Conservation (phyloP, 1,140 invertebrate species). For the Arctopsyche grandis region DNA sequence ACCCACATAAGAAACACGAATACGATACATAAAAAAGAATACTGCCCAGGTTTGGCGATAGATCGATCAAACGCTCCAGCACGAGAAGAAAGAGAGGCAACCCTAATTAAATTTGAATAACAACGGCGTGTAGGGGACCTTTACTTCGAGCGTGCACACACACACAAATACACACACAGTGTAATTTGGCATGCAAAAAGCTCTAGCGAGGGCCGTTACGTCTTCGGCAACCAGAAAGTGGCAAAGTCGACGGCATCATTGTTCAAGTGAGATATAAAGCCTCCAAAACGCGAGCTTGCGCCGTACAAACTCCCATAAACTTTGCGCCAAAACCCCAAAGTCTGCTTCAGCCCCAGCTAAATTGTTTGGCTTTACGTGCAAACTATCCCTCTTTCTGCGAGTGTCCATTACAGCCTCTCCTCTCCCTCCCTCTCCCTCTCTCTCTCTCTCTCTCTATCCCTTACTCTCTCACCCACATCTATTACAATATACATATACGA, state of each 20-base stretch:
- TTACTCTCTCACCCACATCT: too few species aligned
- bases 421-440: too few species aligned
- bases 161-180: neutral
- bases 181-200: conserved; percentile 27
- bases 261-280: conserved; percentile 46
- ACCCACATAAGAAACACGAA: too few species aligned
- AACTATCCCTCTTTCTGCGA: conserved; percentile 31
- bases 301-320: too few species aligned
- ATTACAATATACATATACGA: too few species aligned
- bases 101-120: conserved; percentile 32
- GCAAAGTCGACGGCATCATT: conserved; percentile 41
- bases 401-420: conserved; percentile 17
- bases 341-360: neutral
- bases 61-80: conserved; percentile 1
- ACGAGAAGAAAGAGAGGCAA: neutral
- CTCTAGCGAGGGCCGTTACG: neutral
- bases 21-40: too few species aligned
- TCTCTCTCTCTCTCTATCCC: too few species aligned
- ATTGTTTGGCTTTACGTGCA: conserved; percentile 32
- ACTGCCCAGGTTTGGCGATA: too few species aligned
- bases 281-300: neutral
- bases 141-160: neutral
- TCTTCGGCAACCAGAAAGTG: conserved; percentile 28
- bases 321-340: too few species aligned
- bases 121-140: conserved; percentile 7